Conservation (phyloP, 1,140 invertebrate species). For the Caenorhabditis latens region DNA sequence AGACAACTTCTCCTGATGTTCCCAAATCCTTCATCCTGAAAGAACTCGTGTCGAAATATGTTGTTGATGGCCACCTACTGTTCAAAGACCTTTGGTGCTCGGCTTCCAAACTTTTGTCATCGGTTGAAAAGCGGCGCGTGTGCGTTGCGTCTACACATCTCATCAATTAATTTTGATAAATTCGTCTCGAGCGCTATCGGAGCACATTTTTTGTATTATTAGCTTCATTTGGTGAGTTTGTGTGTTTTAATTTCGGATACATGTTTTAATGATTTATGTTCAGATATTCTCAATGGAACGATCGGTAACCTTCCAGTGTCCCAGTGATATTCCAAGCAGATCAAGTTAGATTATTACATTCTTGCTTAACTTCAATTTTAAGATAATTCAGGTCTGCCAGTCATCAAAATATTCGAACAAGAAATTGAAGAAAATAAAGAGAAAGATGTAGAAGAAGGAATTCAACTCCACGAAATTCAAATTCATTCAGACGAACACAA, state of each 20-base stretch:
- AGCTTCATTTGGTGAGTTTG: too few relatives aligned
- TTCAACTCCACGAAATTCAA: background rate
- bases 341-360: too few relatives aligned
- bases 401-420: background rate
- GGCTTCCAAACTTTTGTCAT: constrained; percentile 5
- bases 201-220: too few relatives aligned
- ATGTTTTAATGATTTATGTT: background rate
- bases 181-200: background rate
- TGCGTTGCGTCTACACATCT: constrained; percentile 37
- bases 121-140: constrained; percentile 40
- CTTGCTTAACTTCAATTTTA: too few relatives aligned
- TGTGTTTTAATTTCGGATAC: too few relatives aligned
- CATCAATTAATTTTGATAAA: constrained; percentile 34
- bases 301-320: background rate
- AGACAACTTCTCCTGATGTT: too few relatives aligned
- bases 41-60: background rate
- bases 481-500: background rate
- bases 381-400: background rate
- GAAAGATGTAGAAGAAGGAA: too few relatives aligned
- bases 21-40: background rate
- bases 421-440: too few relatives aligned
- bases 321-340: background rate
- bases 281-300: background rate
- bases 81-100: constrained; percentile 43
- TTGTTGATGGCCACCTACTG: constrained; percentile 36